phyloP scores from a whole-genome alignment of 2,113 vertebrate species.

The Helogale parvula region DNA sequence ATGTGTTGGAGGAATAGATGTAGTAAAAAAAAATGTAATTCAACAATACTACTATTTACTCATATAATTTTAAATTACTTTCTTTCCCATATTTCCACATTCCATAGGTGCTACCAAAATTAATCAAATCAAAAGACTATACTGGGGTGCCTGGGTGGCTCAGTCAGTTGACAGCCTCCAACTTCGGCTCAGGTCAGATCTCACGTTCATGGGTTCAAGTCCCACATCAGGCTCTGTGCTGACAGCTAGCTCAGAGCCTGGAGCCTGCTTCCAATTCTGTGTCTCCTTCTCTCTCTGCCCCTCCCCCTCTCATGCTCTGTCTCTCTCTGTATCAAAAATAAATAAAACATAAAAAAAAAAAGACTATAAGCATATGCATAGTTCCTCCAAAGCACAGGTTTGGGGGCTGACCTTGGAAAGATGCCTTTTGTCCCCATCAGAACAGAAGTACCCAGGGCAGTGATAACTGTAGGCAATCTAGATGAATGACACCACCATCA shows the following conservation, averaged over 20 bases:
- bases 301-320: no score
- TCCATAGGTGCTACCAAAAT: not conserved
- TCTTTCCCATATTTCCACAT: not conserved
- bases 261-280: no score
- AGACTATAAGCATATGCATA: not conserved
- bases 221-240: no score
- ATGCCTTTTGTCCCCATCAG: not conserved
- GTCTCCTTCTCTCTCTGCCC: no score
- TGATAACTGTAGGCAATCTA: not conserved
- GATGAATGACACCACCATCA: not conserved
- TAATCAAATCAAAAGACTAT: not conserved
- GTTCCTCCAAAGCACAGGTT: not conserved
- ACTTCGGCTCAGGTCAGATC: no score
- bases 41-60: not conserved
- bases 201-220: no score
- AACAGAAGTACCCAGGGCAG: not conserved
- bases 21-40: not conserved
- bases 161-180: no score
- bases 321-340: no score
- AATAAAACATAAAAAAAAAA: not conserved
- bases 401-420: not conserved
- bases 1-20: not conserved
- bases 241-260: no score
- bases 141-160: not conserved
- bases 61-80: not conserved